These are phyloP conservation scores for Anastrepha obliqua DNA, from an alignment of 1,140 invertebrate species.

Conservation along the genomic window DNA sequence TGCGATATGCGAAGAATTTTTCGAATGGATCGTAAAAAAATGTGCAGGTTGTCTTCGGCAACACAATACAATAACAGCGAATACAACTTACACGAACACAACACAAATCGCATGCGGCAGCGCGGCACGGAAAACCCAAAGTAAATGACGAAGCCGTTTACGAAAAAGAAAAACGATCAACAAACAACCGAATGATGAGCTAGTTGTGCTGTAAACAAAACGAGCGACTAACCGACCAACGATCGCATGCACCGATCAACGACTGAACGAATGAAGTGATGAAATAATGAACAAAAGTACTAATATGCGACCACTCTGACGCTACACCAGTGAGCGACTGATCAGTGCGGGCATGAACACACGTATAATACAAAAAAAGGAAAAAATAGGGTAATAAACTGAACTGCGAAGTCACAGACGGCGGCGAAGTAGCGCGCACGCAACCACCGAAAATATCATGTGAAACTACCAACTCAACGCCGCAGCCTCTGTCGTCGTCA, in stretches of 20 bases:
- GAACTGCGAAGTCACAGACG: not conserved
- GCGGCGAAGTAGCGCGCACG: not conserved
- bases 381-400: not conserved
- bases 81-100: not conserved
- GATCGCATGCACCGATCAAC: conserved; percentile 24
- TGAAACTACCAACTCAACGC: not conserved
- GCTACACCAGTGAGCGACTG: not conserved
- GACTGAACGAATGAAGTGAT: not conserved
- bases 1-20: conserved; percentile 4
- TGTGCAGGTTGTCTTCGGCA: conserved; percentile 34
- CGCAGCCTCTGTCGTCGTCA: not conserved
- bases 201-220: not conserved
- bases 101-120: not conserved
- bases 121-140: not conserved
- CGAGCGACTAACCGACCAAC: not conserved
- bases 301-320: not conserved
- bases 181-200: not conserved
- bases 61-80: not conserved
- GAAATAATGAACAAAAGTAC: not conserved
- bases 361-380: no score
- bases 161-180: not conserved
- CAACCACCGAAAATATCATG: conserved; percentile 15
- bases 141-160: not conserved
- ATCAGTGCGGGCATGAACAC: not conserved
- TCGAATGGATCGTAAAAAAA: not conserved